Percentiles rank a stretch among this genome's conserved stretches.
These are phyloP conservation scores for Drosophila santomea DNA, from an alignment of 1,140 invertebrate species.

Conservation along the genomic window DNA sequence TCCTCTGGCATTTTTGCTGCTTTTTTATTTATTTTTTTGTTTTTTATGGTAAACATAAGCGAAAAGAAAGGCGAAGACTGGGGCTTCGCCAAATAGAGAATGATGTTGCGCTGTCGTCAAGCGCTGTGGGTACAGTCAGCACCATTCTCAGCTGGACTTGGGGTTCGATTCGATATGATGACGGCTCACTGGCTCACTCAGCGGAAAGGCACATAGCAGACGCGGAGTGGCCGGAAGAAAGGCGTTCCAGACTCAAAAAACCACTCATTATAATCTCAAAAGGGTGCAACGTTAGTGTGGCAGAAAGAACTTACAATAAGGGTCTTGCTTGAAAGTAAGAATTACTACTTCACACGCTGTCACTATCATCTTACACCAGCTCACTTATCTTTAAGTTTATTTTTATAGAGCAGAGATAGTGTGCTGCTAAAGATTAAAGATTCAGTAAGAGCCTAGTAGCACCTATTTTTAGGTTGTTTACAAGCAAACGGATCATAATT, in stretches of 20 bases:
- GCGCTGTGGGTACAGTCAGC: constrained; percentile 39
- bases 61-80: constrained; percentile 29
- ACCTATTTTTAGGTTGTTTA: constrained; percentile 11
- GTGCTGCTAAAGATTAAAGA: neutral
- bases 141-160: constrained; percentile 21
- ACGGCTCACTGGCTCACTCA: constrained; percentile 6
- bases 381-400: neutral
- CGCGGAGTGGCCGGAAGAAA: neutral
- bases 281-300: neutral
- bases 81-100: constrained; percentile 40
- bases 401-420: neutral
- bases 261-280: neutral
- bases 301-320: neutral
- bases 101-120: constrained; percentile 37
- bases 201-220: constrained; percentile 8
- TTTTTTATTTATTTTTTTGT: constrained; percentile 2
- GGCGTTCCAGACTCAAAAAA: neutral
- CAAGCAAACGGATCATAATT: neutral
- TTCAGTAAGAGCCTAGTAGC: neutral
- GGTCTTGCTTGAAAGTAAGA: neutral
- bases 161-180: constrained; percentile 9
- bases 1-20: constrained; percentile 22
- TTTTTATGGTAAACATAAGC: constrained; percentile 47
- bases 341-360: too few relatives aligned
- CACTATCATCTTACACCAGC: neutral